Base-by-base conservation (phyloP, 2,888 invertebrate species). In the Biston stratarius region DNA sequence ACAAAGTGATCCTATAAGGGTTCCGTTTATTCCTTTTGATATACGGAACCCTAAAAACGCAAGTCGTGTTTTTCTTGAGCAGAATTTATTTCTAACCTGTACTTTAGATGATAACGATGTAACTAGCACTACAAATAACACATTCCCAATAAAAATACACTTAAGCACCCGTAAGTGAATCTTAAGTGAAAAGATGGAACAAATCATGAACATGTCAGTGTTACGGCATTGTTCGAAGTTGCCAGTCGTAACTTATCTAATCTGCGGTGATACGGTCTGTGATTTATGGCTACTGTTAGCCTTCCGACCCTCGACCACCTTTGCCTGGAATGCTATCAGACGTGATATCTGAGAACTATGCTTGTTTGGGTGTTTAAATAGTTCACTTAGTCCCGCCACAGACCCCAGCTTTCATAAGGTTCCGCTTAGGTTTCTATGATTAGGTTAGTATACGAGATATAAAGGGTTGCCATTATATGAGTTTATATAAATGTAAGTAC, bases 271-370 rank as follows among this genome's bases (percentile, higher is more conserved):
- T 75, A 71, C 48, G 53, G 57, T 42, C 55, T 49, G 67, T 80
- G 78, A 82, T 82, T 81, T 80, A 82, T 78, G 33, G 58, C 44
- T 38, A 64, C 67, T 67, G 73, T 74, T 74, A 73, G 75, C 68
- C 64, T 65, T 67, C 60, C 49, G 70, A 71, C 74, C 74, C 74
- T 64, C 68, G 66, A 53, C 73, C 64, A 67, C 62, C 72, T 72
- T 65, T 72, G 44, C 69, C 64, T 63, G 60, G 60, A 66, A 69
- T 61, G 64, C 60, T 72, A 69, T 66, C 66, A 57, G 47, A 65
- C 55, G 63, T 60, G 67, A 56, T 61, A 56, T 64, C 60, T 67
- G 48, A 62, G 63, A 36, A 56, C 49, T 62, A 58, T 14, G 58
- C 52, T 62, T 52, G 53, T 53, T 59, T 61, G 48, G 40, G 1